A percentile compares a stretch with the other conserved stretches of the same genome.
phyloP scores from a whole-genome alignment of 2,888 invertebrate genomes.

The Mythimna loreyi region DNA sequence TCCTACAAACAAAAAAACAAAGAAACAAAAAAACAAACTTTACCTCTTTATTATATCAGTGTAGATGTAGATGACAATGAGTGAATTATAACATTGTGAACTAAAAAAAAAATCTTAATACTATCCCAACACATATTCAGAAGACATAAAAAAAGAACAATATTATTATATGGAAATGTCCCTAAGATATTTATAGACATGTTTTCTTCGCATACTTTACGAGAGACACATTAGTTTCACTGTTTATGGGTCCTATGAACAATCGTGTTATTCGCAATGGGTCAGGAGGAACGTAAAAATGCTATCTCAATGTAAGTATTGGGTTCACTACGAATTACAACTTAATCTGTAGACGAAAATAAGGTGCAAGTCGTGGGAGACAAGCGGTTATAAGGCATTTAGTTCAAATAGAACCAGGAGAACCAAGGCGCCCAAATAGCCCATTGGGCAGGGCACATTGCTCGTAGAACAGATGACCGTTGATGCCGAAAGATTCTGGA shows the following conservation, averaged over 20 bases:
- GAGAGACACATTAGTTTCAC: conserved; percentile 11
- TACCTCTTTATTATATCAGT: no score
- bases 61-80: no score
- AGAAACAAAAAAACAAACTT: no score
- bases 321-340: conserved; percentile 72
- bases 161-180: conserved; percentile 30
- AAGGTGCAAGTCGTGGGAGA: conserved; percentile 58
- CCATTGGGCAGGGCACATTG: no score
- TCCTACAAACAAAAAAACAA: no score
- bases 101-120: background rate
- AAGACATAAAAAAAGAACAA: background rate
- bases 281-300: conserved; percentile 59
- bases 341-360: conserved; percentile 77
- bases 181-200: conserved; percentile 36
- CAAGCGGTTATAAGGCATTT: conserved; percentile 54
- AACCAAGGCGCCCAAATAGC: no score
- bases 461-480: no score
- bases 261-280: conserved; percentile 32
- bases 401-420: no score
- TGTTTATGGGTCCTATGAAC: conserved; percentile 37
- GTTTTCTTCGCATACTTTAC: conserved; percentile 48
- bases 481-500: no score
- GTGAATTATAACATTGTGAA: no score
- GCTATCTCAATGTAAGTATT: conserved; percentile 75
- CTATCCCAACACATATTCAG: background rate